Conservation (phyloP, 2,113 vertebrate species). For the Lates calcarifer region DNA sequence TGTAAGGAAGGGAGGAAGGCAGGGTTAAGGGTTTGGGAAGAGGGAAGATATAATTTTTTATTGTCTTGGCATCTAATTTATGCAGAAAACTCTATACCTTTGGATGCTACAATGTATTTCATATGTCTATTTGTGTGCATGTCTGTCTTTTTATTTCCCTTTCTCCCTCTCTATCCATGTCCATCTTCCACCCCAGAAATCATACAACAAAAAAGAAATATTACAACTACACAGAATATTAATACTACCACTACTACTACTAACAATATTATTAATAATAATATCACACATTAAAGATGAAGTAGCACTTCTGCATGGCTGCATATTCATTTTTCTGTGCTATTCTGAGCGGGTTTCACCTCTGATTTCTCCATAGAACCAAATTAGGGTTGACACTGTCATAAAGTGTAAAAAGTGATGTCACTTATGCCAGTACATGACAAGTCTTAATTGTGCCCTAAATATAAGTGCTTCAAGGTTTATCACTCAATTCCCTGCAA, state of each 20-base stretch:
- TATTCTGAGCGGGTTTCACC: constrained; percentile 56
- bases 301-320: background rate
- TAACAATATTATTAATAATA: background rate
- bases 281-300: background rate
- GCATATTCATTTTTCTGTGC: constrained; percentile 18
- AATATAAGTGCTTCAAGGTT: constrained; percentile 33
- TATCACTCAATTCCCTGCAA: constrained; percentile 9
- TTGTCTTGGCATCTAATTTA: no score
- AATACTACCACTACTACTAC: background rate
- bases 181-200: background rate
- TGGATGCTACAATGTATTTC: no score
- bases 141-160: background rate
- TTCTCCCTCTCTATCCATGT: background rate
- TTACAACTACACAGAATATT: background rate
- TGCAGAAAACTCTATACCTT: no score
- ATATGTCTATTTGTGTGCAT: no score
- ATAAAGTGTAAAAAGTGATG: constrained; percentile 61
- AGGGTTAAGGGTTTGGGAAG: no score
- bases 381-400: constrained; percentile 66
- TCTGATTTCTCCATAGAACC: constrained; percentile 32
- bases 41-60: no score
- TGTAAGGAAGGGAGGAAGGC: background rate
- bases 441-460: constrained; percentile 69
- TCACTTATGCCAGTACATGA: constrained; percentile 62
- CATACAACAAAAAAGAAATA: background rate